Evolutionary conservation across 2,797 vertebrate species (phyloP), one percentile per base, ranked within the genome.

Genomic region (Antennarius maculatus): DNA sequence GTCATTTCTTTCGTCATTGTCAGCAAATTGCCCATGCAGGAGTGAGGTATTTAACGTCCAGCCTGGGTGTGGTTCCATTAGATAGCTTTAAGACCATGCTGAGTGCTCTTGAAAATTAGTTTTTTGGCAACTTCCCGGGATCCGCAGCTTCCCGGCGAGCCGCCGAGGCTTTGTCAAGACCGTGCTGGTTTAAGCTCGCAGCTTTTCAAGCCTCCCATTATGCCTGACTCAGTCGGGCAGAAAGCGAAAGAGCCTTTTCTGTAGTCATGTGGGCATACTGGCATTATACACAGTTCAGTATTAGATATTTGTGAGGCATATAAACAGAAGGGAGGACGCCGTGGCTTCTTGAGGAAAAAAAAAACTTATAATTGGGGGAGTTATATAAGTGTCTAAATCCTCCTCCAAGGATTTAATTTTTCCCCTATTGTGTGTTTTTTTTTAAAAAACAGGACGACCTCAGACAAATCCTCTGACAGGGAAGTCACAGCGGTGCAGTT

Each of bases 361-460:
- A 80, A 86, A 81, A 80, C 83, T 91, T 91, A 91, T 93, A 95
- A 94, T 94, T 94, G 92, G 92, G 23, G 83, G 90, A 92, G 92
- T 94, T 94, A 93, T 91, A 92, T 93, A 93, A 93, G 91, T 91
- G 89, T 87, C 85, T 91, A 93, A 95, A 94, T 93, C 91, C 92
- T 90, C 79, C 90, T 86, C 83, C 61, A 76, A 86, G 89, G 85
- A 92, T 92, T 92, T 89, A 86, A 87, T 89, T 91, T 87, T 86
- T 65, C 66, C 69, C 71, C 86, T 76, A 84, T 90, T 89, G 86
- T 92, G 84, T 92, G 74, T 91, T 89, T 84, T 89, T 34, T 34
- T 23, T 23, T 1, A 81, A 88, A 92, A 92, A 87, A 82, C 85
- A 82, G 84, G 83, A 89, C 85, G 88, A 88, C 85, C 89, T 89